These are phyloP conservation scores for Bilobella aurantiaca DNA, from an alignment of 1,140 invertebrate genomes.

Conservation along the genomic window DNA sequence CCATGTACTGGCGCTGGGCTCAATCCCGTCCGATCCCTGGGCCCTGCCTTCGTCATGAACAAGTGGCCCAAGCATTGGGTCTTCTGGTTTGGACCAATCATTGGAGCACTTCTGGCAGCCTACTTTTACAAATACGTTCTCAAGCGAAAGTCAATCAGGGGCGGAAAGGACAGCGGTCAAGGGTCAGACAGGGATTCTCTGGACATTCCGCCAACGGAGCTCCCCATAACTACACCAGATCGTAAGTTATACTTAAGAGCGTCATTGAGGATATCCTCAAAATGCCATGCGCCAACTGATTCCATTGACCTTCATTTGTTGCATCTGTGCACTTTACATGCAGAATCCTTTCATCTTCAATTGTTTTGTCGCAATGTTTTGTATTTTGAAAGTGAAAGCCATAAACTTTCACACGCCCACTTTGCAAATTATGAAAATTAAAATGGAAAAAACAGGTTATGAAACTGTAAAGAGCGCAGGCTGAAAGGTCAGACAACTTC, in stretches of 20 bases:
- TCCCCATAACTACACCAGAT: slow-evolving; percentile 29
- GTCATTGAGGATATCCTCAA: background rate
- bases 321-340: background rate
- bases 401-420: background rate
- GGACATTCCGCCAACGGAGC: slow-evolving; percentile 27
- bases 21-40: slow-evolving; percentile 45
- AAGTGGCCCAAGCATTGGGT: slow-evolving; percentile 44
- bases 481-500: background rate
- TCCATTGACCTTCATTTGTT: background rate
- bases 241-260: slow-evolving; percentile 22
- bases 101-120: slow-evolving; percentile 25
- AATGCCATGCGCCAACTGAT: slow-evolving; percentile 3
- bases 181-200: slow-evolving; percentile 33
- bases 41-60: slow-evolving; percentile 43
- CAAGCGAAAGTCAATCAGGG: slow-evolving; percentile 20
- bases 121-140: slow-evolving; percentile 31
- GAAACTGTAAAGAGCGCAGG: background rate
- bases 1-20: slow-evolving; percentile 44
- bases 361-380: background rate
- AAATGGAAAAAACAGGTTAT: background rate
- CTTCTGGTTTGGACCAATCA: slow-evolving; percentile 24
- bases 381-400: slow-evolving; percentile 1
- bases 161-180: slow-evolving; percentile 24
- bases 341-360: background rate
- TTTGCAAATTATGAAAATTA: background rate